Base-by-base conservation (phyloP, 2,888 invertebrate species). In the Tinea semifulvella region DNA sequence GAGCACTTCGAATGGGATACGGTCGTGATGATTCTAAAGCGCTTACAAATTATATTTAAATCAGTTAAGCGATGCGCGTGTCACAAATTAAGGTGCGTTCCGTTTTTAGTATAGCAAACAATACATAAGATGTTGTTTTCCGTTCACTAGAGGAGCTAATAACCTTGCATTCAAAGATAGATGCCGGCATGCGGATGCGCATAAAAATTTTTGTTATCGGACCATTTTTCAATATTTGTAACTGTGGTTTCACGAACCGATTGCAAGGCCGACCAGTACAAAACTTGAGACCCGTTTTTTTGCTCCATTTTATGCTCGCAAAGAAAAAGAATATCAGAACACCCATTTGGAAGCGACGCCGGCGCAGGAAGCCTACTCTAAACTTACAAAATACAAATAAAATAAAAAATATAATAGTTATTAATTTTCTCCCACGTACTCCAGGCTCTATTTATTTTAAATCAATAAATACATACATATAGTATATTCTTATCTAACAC, bases 281-380 rank as follows among this genome's bases (percentile, higher is more conserved):
- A 68, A 69, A 64, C 39, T 14, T 58, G 51, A 60, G 57, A 62
- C 69, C 59, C 52, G 66, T 74, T 79, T 75, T 79, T 74, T 74
- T 72, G 71, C 68, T 74, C 74, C 69, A 72, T 79, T 79, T 79
- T 68, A 40, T 73, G 63, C 72, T 64, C 57, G 56, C 55, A 53
- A 66, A 68, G 66, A 77, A 76, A 75, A 75, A 72, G 65, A 76
- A 69, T 70, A 77, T 69, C 69, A 64, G 68, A 68, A 70, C 68
- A 68, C 70, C 68, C 67, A 73, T 77, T 77, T 77, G 77, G 79
- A 70, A 73, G 71, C 69, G 63, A 61, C 65, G 58, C 54, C 54
- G 52, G 48, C 48, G 49, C 46, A 52, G 54, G n/a, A n/a, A n/a
- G n/a, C n/a, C n/a, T n/a, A n/a, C n/a, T n/a, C n/a, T n/a, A n/a